Percentiles rank a stretch among this genome's conserved stretches.
phyloP scores from a whole-genome alignment of 2,888 invertebrate genomes.

The Margaritifera margaritifera region DNA sequence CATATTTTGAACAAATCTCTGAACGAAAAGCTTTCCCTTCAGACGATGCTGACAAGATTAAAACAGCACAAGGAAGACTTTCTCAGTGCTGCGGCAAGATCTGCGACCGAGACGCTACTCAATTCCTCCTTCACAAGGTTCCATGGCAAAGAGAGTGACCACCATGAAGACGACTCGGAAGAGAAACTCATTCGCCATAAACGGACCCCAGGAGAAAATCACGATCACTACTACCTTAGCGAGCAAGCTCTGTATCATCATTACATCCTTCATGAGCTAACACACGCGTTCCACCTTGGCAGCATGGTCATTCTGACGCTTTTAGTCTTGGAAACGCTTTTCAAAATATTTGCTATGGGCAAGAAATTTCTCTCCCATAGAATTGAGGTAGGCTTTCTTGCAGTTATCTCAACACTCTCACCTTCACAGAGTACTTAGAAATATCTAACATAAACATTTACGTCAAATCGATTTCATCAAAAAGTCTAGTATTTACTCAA shows the following conservation, averaged over 20 bases:
- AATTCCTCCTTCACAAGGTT: constrained; percentile 6
- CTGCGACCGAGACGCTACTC: constrained; percentile 1
- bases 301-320: constrained; percentile 61
- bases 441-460: too few relatives aligned
- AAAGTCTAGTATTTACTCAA: too few relatives aligned
- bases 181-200: constrained; percentile 11
- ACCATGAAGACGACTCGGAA: constrained; percentile 21
- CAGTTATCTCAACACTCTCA: too few relatives aligned
- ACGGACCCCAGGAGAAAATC: constrained; percentile 40
- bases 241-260: constrained; percentile 47
- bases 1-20: constrained; percentile 38
- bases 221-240: constrained; percentile 40
- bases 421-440: too few relatives aligned
- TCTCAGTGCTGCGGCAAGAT: neutral
- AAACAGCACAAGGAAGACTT: constrained; percentile 24
- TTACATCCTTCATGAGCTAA: constrained; percentile 56
- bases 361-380: constrained; percentile 57
- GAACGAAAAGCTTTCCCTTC: constrained; percentile 40
- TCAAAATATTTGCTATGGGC: constrained; percentile 60
- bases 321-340: constrained; percentile 56
- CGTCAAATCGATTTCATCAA: too few relatives aligned
- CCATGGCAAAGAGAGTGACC: constrained; percentile 2
- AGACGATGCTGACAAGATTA: constrained; percentile 41
- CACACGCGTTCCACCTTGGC: constrained; percentile 62
- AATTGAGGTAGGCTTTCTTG: constrained; percentile 48